phyloP scores from a whole-genome alignment of 2,797 vertebrate species.

The Coilia nasus region DNA sequence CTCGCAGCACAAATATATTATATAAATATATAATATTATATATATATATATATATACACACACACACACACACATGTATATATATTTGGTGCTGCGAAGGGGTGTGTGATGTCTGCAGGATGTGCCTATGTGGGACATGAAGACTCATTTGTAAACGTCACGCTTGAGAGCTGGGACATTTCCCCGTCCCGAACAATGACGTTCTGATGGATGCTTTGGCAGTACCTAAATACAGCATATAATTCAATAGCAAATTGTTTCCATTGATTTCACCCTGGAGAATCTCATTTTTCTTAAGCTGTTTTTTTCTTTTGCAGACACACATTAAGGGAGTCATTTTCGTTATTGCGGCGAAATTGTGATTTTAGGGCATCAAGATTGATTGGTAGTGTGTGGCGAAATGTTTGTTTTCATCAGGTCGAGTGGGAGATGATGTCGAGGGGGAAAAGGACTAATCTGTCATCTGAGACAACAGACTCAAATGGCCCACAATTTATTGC shows the following conservation, averaged over 20 bases:
- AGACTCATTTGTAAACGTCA: conserved; percentile 13
- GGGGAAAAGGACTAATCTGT: background rate
- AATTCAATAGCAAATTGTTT: conserved; percentile 9
- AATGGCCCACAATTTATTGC: background rate
- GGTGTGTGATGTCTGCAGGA: background rate
- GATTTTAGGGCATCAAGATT: conserved; percentile 12
- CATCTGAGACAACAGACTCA: background rate
- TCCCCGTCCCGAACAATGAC: conserved; percentile 1
- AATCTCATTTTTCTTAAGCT: background rate
- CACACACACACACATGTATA: background rate
- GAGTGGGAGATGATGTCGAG: background rate
- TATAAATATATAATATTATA: no score
- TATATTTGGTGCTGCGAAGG: background rate
- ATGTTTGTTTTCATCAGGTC: background rate
- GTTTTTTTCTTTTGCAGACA: background rate
- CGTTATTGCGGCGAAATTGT: background rate
- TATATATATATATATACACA: no score
- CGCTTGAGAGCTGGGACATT: conserved; percentile 17
- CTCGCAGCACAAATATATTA: no score
- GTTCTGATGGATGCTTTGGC: background rate
- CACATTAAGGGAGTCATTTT: background rate
- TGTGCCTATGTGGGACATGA: background rate
- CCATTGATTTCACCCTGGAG: conserved; percentile 10
- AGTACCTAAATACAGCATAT: background rate
- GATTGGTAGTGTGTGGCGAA: background rate